Evolutionary conservation across 2,113 vertebrate species (phyloP).

Genomic region (Hystrix cristata): DNA sequence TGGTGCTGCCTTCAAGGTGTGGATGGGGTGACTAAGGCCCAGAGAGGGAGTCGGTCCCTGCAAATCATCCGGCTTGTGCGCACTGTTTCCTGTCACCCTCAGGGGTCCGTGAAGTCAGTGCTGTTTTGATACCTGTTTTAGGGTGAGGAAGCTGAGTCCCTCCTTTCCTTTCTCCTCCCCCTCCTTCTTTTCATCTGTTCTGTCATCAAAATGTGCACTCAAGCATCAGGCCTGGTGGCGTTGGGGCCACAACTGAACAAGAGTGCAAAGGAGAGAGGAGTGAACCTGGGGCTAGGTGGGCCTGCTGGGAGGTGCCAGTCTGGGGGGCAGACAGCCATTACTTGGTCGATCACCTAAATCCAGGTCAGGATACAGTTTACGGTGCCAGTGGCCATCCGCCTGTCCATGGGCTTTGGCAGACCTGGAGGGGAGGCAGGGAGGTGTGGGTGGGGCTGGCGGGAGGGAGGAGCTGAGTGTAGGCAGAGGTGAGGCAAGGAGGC

Average conservation of each 20-base stretch:
- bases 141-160: background rate
- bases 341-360: background rate
- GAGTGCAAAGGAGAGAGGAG: background rate
- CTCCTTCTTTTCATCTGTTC: too few relatives aligned
- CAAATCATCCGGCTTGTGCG: rapidly evolving
- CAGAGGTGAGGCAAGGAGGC: background rate
- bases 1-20: background rate
- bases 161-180: too few relatives aligned
- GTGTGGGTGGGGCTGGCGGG: background rate
- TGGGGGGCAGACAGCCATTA: background rate
- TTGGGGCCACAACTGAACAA: background rate
- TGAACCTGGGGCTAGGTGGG: background rate
- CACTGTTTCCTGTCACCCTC: background rate
- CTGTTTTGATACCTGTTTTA: background rate
- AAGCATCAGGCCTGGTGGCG: background rate
- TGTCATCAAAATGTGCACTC: too few relatives aligned
- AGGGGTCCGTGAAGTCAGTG: background rate
- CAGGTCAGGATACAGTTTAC: background rate
- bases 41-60: background rate
- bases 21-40: background rate
- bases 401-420: rapidly evolving
- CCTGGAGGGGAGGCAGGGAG: background rate
- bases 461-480: background rate
- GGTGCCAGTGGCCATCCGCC: background rate
- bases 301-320: background rate